Base-by-base conservation (phyloP, 1,140 invertebrate genomes). In the Conus ventricosus region DNA sequence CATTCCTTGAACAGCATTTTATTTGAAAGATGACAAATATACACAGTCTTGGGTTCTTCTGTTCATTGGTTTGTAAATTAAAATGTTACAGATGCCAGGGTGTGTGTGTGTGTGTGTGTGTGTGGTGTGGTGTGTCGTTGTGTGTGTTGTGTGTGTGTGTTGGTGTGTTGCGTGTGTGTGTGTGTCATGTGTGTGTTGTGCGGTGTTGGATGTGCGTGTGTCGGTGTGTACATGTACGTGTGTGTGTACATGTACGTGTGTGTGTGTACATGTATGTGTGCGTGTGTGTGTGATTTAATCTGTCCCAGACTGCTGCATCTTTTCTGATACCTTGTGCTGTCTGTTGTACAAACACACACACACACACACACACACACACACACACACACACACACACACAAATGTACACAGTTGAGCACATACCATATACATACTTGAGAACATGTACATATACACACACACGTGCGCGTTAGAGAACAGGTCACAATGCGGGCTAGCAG, bases 361-460 rank as follows among this genome's bases (percentile, higher is more conserved):
- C 39, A 39, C 39, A 39, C 39, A 39, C 39, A 39, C 39, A 20
- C 60, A 63, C 60, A 63, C 67, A 71, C 67, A 71, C 7, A 71
- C 67, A 71, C 67, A 71, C 67, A 71, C 67, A 71, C 67, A 71
- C 80, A 81, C 80, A 81, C 39, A 81, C 51, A 81, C 80, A 0
- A 57, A 13, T 17, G 25, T 78, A 39, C 39, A 39, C 39, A 39
- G 39, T 39, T 39, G 39, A 39, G 39, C 39, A 39, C 39, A 39
- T 39, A 39, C 39, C 39, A 39, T 39, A 8, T 25, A 10, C 76
- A 80, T 2, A 80, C 76, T 39, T 27, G 17, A 8, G 51, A n/a
- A 80, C 76, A 80, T 27, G 39, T 27, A 80, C 76, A 80, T 27
- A 51, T 7, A 80, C 76, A 80, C 80, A 81, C 80, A 81, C 80